Base-by-base conservation (phyloP, 1,140 invertebrate species). In the Pseudomyrmex pallidus region DNA sequence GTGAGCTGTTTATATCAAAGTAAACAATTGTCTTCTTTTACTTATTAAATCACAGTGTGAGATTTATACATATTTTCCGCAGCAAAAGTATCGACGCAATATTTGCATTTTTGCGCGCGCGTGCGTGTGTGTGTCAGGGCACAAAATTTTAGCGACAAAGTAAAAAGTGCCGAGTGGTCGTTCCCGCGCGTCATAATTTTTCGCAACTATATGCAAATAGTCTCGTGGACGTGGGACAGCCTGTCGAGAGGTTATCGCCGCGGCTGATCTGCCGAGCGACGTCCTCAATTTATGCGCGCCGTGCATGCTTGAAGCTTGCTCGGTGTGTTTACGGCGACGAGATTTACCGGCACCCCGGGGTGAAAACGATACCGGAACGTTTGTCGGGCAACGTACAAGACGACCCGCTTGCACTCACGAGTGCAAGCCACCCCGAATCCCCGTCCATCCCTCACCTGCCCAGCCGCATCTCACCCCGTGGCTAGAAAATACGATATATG, bases 211-310 rank as follows among this genome's bases (percentile, higher is more conserved):
- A 74, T 87, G 80, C 74, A 83, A 88, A 88, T 77, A 85, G 74
- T 56, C 15, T 56, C 35, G 66, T 17, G 78, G 52, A 87, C 77
- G 57, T 35, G 63, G 84, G 59, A 91, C 87, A 91, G 87, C 90
- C 90, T 83, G 88, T 89, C 90, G 90, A 85, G 86, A 86, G 91
- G 88, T 90, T 91, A 91, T 91, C 91, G 85, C 48, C 50, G 72
- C 73, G 52, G 85, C 84, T 87, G 90, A 86, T 91, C 90, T 85
- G 82, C 76, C 72, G 74, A 64, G 68, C 73, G 82, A 73, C 87
- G 78, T 86, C 74, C 90, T 80, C 90, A 91, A 91, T 92, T 92
- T 90, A 91, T 91, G 82, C 85, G 91, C 66, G 82, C 56, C 50
- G 76, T 54, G 77, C 63, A 54, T 48, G 82, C 76, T 68, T 72